Percentiles rank a stretch among this genome's conserved stretches.
Conservation (phyloP, 2,113 vertebrate genomes). For the Ptyas mucosa region DNA sequence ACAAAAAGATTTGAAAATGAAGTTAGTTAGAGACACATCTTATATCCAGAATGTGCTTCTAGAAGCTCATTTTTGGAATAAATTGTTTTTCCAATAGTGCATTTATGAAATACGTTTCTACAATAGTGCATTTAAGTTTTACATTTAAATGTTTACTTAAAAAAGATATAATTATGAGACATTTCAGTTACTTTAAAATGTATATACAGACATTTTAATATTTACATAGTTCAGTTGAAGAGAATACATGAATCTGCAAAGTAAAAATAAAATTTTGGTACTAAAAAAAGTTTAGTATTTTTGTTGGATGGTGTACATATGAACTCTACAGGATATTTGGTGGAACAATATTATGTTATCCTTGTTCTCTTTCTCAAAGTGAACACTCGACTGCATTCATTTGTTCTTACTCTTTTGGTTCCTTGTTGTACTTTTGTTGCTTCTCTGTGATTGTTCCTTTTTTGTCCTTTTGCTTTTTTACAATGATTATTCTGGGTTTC, state of each 20-base stretch:
- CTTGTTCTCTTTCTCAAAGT: slow-evolving; percentile 79
- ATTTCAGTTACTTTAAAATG: slow-evolving; percentile 53
- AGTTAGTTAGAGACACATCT: slow-evolving; percentile 30
- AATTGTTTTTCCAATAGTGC: slow-evolving; percentile 8
- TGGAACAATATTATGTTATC: slow-evolving; percentile 64
- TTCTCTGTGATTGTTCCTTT: slow-evolving; percentile 74
- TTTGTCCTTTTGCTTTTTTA: slow-evolving; percentile 67
- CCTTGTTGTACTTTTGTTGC: slow-evolving; percentile 65
- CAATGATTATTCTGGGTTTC: slow-evolving; percentile 41
- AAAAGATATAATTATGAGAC: slow-evolving; percentile 40
- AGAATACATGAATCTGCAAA: slow-evolving; percentile 12
- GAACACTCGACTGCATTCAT: slow-evolving; percentile 67
- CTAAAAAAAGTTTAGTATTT: not conserved
- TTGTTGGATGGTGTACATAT: not conserved
- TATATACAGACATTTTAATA: slow-evolving; percentile 55
- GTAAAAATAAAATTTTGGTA: not conserved
- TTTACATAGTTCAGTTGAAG: slow-evolving; percentile 45
- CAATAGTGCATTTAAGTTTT: slow-evolving; percentile 30
- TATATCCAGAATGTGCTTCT: slow-evolving; percentile 25
- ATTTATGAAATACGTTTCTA: slow-evolving; percentile 40
- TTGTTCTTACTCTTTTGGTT: slow-evolving; percentile 70
- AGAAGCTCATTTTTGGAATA: slow-evolving; percentile 40
- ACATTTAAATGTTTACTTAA: slow-evolving; percentile 45
- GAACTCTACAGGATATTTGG: not conserved
- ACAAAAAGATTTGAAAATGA: slow-evolving; percentile 15